Base-by-base conservation (phyloP, 2,113 vertebrate species). In the Centropus bengalensis region DNA sequence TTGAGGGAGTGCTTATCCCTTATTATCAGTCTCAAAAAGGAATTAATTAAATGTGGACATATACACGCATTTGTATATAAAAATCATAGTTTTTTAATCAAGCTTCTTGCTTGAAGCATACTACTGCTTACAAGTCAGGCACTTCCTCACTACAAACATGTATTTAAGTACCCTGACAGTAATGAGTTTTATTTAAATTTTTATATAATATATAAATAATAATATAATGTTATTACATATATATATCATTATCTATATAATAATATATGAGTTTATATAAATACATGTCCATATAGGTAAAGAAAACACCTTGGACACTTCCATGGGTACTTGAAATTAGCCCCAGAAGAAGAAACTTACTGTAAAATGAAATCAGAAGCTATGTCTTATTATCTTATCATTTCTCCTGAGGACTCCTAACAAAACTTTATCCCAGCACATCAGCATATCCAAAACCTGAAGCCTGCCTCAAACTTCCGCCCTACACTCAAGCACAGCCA, bases 401-500 rank as follows among this genome's bases (percentile, higher is more conserved):
- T 26, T 69, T 70, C 32, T 58, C 45, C 63, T 10, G 15, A 54
- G 32, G 17, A 28, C 26, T 56, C 26, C 5, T 5, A 21, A 33
- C 44, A 44, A 44, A 51, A 23, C 22, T 36, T 58, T 4, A 69
- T 8, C 40, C 9, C 26, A 56, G 49, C 36, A 44, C 1, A 1
- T 0, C 24, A 13, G 5, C 4, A 28, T 2, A 14, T 3, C 42
- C 38, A 11, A 38, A 36, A 22, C 15, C 6, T 36, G 14, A 18
- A 27, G 12, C 10, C 40, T 6, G 5, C 24, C 47, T 8, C 38
- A n/a, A 36, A 14, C 16, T 28, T 14, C 4, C 45, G 18, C 32
- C 28, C 44, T 6, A 10, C 33, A 55, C 17, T 6, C 19, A 12
- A 12, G 42, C 0, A 0, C 8, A 14, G 18, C 3, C 2, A 3